These are phyloP conservation scores for Lutjanus erythropterus DNA, from an alignment of 2,113 vertebrate genomes.

Conservation along the genomic window DNA sequence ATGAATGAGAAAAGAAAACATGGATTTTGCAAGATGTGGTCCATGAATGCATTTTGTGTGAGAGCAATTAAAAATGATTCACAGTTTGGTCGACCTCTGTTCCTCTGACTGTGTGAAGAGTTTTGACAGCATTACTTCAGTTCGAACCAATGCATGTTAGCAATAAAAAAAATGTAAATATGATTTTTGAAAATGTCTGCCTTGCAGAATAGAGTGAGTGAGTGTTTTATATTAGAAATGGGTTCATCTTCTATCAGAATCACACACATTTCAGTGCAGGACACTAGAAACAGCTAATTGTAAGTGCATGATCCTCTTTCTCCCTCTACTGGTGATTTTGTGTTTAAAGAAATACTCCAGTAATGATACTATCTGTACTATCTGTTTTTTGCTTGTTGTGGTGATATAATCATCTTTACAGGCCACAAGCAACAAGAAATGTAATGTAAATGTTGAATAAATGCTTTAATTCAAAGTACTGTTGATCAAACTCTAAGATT, in stretches of 20 bases:
- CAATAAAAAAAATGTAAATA: too few species aligned
- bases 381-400: background rate
- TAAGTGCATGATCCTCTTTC: conserved; percentile 40
- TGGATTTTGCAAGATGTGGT: too few species aligned
- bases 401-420: background rate
- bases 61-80: too few species aligned
- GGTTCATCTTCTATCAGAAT: background rate
- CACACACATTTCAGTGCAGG: background rate
- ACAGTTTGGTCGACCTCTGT: too few species aligned
- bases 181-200: too few species aligned
- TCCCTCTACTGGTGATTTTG: conserved; percentile 67
- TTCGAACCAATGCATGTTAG: too few species aligned
- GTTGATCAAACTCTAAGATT: background rate
- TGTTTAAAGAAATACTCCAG: background rate
- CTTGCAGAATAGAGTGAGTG: background rate
- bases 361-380: background rate
- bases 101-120: too few species aligned
- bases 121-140: too few species aligned
- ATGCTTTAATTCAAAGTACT: background rate
- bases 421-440: background rate
- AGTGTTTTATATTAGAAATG: background rate
- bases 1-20: too few species aligned
- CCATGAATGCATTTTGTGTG: too few species aligned
- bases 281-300: background rate
- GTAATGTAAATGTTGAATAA: background rate